Evolutionary conservation across 1,140 invertebrate genomes (phyloP), one percentile per base, ranked within the genome.

Genomic region (Micrasema longulum): DNA sequence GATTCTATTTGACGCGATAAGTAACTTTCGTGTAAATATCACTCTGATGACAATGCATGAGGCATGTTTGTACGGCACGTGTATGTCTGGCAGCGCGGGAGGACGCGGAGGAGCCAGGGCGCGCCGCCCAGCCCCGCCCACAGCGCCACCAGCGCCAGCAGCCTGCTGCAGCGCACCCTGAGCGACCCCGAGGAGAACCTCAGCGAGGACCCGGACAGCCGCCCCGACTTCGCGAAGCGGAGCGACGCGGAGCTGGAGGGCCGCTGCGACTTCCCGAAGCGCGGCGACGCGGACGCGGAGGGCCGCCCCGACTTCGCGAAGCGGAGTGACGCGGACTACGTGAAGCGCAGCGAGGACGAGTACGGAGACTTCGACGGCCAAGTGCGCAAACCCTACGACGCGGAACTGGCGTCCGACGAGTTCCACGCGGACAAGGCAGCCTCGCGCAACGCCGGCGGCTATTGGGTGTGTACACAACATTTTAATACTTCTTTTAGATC

Each of bases 11-110:
- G 41, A 47, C n/a, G n/a, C 14, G 14, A 16, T 47, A 5, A 3
- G 43, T 47, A 16, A 14, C 43, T 47, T 43, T 43, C 16, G 6
- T 10, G 6, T 12, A 41, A 47, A 10, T 16, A 16, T n/a, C 20
- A 16, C 23, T n/a, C 1, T 31, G 26, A 31, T 12, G 4, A 60
- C 16, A 26, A 47, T 64, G 60, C 60, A 64, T 64, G 60, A 31
- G 6, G 60, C 60, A 64, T 64, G 60, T 64, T 47, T 64, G 60
- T 64, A 64, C 43, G 60, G 60, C 60, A 64, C 60, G 60, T 64
- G n/a, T 47, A 31, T 64, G 43, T 64, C 41, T 47, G 20, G 16
- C 41, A 47, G 41, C 41, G 60, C 41, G 60, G 22, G 23, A 47
- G 60, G 14, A 16, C 9, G 57, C 57, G 57, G 35, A 12, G 35